A percentile compares a stretch with the other conserved stretches of the same genome.
phyloP scores from a whole-genome alignment of 2,113 vertebrate genomes.

The Mesembrinibis cayennensis region DNA sequence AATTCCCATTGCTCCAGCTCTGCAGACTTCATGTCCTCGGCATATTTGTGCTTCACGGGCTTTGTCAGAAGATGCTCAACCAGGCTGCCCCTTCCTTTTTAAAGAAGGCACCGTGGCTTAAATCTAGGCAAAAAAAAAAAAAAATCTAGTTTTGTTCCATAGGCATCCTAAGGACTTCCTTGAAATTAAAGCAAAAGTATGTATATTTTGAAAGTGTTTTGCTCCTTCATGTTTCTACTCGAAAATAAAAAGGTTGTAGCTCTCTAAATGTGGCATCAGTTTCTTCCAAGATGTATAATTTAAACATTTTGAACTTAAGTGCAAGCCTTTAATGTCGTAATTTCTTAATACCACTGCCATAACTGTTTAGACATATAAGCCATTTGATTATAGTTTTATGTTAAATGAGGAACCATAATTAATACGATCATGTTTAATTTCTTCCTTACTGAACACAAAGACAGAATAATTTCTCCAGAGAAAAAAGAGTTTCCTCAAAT shows the following conservation, averaged over 20 bases:
- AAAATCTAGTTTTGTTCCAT: neutral
- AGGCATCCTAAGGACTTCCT: neutral
- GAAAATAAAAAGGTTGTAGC: neutral
- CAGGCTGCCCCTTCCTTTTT: neutral
- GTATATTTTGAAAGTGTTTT: neutral
- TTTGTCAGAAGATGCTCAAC: neutral
- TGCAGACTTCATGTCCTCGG: neutral
- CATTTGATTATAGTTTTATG: slow-evolving; percentile 21
- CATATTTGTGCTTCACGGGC: neutral
- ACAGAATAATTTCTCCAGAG: neutral
- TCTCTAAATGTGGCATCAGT: neutral
- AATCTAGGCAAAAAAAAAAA: neutral
- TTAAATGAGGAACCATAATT: slow-evolving; percentile 23
- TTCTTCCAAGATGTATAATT: neutral
- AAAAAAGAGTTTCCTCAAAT: neutral
- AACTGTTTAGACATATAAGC: neutral
- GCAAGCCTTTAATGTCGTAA: neutral
- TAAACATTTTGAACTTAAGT: neutral
- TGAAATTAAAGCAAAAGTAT: neutral
- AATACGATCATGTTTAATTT: neutral
- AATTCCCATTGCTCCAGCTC: neutral
- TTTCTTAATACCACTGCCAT: neutral
- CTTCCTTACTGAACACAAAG: neutral
- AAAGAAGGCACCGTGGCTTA: neutral
- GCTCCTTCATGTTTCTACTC: neutral